Evolutionary conservation across 2,797 vertebrate genomes (phyloP).

Genomic region (Taenioides sp.): DNA sequence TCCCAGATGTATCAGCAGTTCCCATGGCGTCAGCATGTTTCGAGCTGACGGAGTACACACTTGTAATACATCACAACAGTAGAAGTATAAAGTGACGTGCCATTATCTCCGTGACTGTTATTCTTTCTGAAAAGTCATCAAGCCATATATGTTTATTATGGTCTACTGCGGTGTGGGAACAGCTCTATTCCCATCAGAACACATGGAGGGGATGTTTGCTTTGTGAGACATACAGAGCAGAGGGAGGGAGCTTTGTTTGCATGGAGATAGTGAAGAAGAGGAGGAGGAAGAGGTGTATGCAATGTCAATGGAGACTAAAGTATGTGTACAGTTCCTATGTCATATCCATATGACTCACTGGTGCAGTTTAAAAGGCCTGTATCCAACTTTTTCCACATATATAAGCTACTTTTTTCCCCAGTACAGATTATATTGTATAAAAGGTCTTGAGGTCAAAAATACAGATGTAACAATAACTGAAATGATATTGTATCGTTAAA

Average conservation of each 20-base stretch:
- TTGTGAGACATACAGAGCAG: conserved; percentile 27
- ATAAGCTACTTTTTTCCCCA: too few species aligned
- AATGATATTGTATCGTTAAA: too few species aligned
- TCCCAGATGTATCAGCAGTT: conserved; percentile 61
- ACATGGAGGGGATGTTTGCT: conserved; percentile 12
- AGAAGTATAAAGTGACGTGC: conserved; percentile 13
- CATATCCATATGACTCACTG: too few species aligned
- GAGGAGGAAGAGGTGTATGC: background rate
- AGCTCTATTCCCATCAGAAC: conserved; percentile 59
- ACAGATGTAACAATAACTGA: too few species aligned
- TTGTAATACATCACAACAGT: conserved; percentile 32
- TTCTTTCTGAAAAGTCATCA: background rate
- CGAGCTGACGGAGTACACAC: conserved; percentile 53
- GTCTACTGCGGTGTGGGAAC: conserved; percentile 44
- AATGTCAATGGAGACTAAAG: background rate
- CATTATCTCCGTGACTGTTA: conserved; percentile 16
- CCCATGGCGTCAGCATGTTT: conserved; percentile 60
- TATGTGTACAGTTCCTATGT: too few species aligned
- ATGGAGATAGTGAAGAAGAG: background rate
- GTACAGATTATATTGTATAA: too few species aligned
- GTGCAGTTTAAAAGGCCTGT: too few species aligned
- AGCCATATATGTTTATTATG: conserved; percentile 43
- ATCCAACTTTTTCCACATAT: too few species aligned
- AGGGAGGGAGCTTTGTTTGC: conserved; percentile 5
- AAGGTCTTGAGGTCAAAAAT: too few species aligned